Percentiles rank a stretch among this genome's conserved stretches.
Conservation (phyloP, 1,140 invertebrate species). For the Calosoma granatense region DNA sequence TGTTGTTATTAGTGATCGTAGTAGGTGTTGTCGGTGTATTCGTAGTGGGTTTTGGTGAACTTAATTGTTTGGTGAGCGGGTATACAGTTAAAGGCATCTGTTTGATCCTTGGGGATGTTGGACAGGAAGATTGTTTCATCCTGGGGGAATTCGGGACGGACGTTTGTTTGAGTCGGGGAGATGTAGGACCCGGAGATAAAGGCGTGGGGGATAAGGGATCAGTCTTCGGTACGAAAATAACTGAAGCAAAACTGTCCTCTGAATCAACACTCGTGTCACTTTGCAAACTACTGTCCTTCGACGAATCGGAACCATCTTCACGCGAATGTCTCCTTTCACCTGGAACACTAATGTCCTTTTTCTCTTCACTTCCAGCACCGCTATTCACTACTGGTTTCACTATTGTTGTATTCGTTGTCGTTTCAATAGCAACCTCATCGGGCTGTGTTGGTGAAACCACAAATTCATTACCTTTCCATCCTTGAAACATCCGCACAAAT, state of each 20-base stretch:
- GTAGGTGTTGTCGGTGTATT: slow-evolving; percentile 33
- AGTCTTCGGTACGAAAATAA: slow-evolving; percentile 73
- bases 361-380: slow-evolving; percentile 25
- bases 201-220: slow-evolving; percentile 46
- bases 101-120: slow-evolving; percentile 50
- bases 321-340: slow-evolving; percentile 53
- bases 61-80: slow-evolving; percentile 44
- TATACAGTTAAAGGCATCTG: slow-evolving; percentile 39
- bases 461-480: slow-evolving; percentile 25
- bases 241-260: slow-evolving; percentile 84
- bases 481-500: slow-evolving; percentile 33
- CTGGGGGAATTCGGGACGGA: slow-evolving; percentile 63
- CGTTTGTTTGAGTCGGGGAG: slow-evolving; percentile 40
- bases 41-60: slow-evolving; percentile 42
- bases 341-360: slow-evolving; percentile 21
- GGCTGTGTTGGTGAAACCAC: slow-evolving; percentile 11
- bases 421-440: slow-evolving; percentile 25
- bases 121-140: slow-evolving; percentile 45
- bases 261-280: slow-evolving; percentile 89
- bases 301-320: slow-evolving; percentile 82
- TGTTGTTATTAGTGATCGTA: slow-evolving; percentile 17
- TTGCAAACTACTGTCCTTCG: slow-evolving; percentile 83
- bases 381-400: slow-evolving; percentile 30
- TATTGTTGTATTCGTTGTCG: slow-evolving; percentile 33
- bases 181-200: slow-evolving; percentile 47